Base-by-base conservation (phyloP, 1,140 invertebrate species). In the Eubasilissa regina region DNA sequence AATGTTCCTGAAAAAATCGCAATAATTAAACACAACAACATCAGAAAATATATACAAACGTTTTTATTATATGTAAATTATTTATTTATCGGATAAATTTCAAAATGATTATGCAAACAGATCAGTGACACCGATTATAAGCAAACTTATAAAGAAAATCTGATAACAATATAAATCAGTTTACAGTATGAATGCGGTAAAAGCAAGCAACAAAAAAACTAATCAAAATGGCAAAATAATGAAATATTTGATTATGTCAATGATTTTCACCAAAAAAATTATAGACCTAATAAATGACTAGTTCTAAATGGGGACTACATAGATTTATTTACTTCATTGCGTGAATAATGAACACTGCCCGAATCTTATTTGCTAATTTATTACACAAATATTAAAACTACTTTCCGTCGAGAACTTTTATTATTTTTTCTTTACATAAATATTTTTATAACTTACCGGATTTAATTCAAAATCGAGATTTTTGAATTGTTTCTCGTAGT, bases 1-100 rank as follows among this genome's bases (percentile, higher is more conserved):
- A 75, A 68, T 90, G 78, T 0, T 87, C 83, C 88, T 89, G 75
- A 25, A 81, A n/a, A 83, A 72, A 19, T 58, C 45, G 3, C 51
- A 53, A 12, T 47, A 51, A 11, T 58, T 62, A 74, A 48, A 74
- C 66, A 43, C 55, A 1, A 56, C 12, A 43, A 35, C 60, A 73
- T 45, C 47, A 47, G 62, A 45, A 62, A 64, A 48, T 64, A 53
- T 25, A n/a, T 62, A 6, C 13, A 62, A 21, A 62, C 0, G 48
- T 51, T 51, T 51, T 12, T 15, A 51, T 12, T n/a, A n/a, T n/a
- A n/a, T n/a, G n/a, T n/a, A n/a, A n/a, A n/a, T 15, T 4, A 51
- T 51, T 51, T 51, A 12, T 51, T 3, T 51, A 51, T 51, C 1
- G 3, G 1, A 35, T 35, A 3, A 35, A 3, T 6, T 35, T 35